phyloP scores from a whole-genome alignment of 2,888 invertebrate genomes.

The Leptodirus hochenwartii region DNA sequence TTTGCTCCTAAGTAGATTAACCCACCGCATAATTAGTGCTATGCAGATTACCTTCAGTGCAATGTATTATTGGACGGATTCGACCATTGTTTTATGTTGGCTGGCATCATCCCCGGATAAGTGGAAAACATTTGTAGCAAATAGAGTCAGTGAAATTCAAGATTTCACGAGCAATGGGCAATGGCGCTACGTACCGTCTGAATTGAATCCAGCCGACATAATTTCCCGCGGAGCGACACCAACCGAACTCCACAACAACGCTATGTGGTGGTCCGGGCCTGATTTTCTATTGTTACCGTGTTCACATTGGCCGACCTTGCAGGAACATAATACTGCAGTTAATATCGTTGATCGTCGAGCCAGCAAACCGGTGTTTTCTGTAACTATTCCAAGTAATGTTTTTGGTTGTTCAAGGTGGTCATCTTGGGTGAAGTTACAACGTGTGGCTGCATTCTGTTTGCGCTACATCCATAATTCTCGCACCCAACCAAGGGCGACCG shows the following conservation, averaged over 20 bases:
- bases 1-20: conserved; percentile 8
- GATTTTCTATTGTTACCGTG: too few relatives aligned
- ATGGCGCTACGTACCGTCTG: conserved; percentile 6
- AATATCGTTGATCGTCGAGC: too few relatives aligned
- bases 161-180: conserved; percentile 3
- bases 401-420: too few relatives aligned
- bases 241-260: too few relatives aligned
- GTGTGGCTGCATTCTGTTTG: too few relatives aligned
- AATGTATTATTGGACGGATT: conserved; percentile 14
- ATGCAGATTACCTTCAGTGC: background rate
- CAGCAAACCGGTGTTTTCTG: too few relatives aligned
- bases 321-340: too few relatives aligned
- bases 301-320: too few relatives aligned
- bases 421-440: too few relatives aligned
- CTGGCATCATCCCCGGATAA: background rate
- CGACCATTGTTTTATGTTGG: conserved; percentile 11
- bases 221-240: conserved; percentile 3
- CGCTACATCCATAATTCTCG: too few relatives aligned
- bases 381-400: too few relatives aligned
- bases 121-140: conserved; percentile 6
- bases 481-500: background rate
- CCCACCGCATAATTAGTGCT: conserved; percentile 3
- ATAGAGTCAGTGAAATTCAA: conserved; percentile 5
- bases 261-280: too few relatives aligned
- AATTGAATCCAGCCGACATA: conserved; percentile 6